phyloP scores from a whole-genome alignment of 2,888 invertebrate genomes.

The Zhuqinia jingwanae region DNA sequence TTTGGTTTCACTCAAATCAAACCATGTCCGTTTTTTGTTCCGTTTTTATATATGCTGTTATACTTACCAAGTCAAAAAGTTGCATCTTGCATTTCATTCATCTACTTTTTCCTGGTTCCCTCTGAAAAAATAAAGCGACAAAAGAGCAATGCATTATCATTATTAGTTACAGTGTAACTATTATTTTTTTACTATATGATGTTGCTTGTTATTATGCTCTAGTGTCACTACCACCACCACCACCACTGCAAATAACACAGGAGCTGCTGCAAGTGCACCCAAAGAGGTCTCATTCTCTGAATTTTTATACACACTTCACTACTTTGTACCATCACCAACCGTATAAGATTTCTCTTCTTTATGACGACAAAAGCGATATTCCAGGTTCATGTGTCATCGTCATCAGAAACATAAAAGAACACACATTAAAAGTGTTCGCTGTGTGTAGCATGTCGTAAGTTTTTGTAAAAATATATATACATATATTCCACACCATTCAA shows the following conservation, averaged over 20 bases:
- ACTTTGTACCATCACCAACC: conserved; percentile 16
- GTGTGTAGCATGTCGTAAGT: too few relatives aligned
- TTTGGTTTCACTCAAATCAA: conserved; percentile 60
- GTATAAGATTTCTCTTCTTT: conserved; percentile 25
- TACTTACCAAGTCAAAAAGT: conserved; percentile 31
- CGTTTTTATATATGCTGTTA: not conserved
- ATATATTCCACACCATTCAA: too few relatives aligned
- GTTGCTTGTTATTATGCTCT: not conserved
- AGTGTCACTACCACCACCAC: not conserved
- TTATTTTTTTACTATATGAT: not conserved
- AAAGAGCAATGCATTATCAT: conserved; percentile 68
- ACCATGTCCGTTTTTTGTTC: conserved; percentile 30
- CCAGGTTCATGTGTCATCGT: conserved; percentile 55
- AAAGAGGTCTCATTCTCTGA: not conserved
- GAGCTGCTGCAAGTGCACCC: conserved; percentile 28
- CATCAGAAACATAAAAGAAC: conserved; percentile 29
- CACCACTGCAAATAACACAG: conserved; percentile 1
- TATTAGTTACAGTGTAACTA: conserved; percentile 52
- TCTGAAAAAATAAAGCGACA: conserved; percentile 47
- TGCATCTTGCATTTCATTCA: conserved; percentile 54
- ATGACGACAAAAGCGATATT: not conserved
- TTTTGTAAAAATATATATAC: too few relatives aligned
- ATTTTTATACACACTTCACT: conserved; percentile 3
- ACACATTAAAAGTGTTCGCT: conserved; percentile 28
- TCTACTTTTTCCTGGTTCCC: conserved; percentile 20